Conservation (phyloP, 1,140 invertebrate species). For the Cyclargus thomasi region DNA sequence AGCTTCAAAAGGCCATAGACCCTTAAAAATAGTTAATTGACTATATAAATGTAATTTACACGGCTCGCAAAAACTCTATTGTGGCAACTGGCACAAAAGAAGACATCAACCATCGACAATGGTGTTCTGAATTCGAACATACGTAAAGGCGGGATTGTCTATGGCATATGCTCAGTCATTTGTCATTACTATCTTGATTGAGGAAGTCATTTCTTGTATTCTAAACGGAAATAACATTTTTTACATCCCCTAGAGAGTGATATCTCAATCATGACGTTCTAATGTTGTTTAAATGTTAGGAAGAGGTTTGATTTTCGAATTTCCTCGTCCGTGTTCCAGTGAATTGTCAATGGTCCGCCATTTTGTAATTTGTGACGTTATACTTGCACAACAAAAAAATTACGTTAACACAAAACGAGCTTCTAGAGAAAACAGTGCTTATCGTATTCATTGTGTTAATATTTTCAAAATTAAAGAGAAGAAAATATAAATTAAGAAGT, state of each 20-base stretch:
- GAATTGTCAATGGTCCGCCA: neutral
- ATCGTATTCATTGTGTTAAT: too few species aligned
- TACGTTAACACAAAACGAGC: too few species aligned
- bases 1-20: conserved; percentile 49
- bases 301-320: conserved; percentile 7
- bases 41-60: conserved; percentile 59
- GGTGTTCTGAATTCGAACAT: conserved; percentile 54
- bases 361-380: neutral
- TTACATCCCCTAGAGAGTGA: conserved; percentile 51
- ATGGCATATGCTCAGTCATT: conserved; percentile 69
- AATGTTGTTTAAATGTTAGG: conserved; percentile 20
- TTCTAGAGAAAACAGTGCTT: too few species aligned
- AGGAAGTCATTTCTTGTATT: conserved; percentile 70
- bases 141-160: conserved; percentile 58
- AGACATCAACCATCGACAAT: conserved; percentile 65
- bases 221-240: conserved; percentile 68
- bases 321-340: neutral
- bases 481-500: neutral
- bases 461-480: too few species aligned
- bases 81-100: conserved; percentile 65
- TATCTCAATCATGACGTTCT: conserved; percentile 47
- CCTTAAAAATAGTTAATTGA: conserved; percentile 41
- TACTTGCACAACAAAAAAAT: neutral
- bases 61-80: conserved; percentile 65
- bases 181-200: conserved; percentile 69